Evolutionary conservation across 2,888 invertebrate species (phyloP), one percentile per base, ranked within the genome.

Genomic region (Hydroisotoma schaefferi): DNA sequence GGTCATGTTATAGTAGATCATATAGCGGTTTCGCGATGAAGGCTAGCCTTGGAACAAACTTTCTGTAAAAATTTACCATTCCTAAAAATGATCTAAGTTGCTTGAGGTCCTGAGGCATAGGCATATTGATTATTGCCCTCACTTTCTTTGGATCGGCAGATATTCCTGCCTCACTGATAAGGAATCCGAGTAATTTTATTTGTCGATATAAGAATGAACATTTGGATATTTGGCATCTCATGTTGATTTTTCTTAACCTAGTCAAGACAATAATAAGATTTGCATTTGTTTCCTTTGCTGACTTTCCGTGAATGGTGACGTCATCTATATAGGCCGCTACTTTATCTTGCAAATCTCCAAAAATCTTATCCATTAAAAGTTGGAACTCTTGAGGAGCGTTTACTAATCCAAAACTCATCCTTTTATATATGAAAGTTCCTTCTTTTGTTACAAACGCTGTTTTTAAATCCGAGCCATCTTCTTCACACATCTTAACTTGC

Each of bases 51-150:
- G 73, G 69, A 2, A 76, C 65, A 69, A 77, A 78, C 54, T 71
- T 69, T 12, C 74, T 68, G 61, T 76, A 76, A 69, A 75, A 77
- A 68, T 76, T 76, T 0, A 75, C 60, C 63, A 75, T 70, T 1
- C 76, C 76, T 2, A 73, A 29, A 61, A 75, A 75, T 1, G 73
- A 62, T 29, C 68, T 59, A 0, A 75, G 57, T 64, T 73, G 65
- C 18, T 61, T 58, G 0, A 72, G 61, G 55, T 73, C 65, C 20
- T 59, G 59, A 2, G 74, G 75, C 38, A 22, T 52, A 4, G 71
- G 63, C 52, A 72, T 55, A 2, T 74, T 64, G n/a, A 67, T 28
- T 23, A 76, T 75, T 0, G 75, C 75, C 15, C 67, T 57, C 0
- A 75, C 63, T 68, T 76, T 76, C 2, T 63, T 67, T 26, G 69